Evolutionary conservation across 2,113 vertebrate genomes (phyloP).

Genomic region (Cryptotis parvus): DNA sequence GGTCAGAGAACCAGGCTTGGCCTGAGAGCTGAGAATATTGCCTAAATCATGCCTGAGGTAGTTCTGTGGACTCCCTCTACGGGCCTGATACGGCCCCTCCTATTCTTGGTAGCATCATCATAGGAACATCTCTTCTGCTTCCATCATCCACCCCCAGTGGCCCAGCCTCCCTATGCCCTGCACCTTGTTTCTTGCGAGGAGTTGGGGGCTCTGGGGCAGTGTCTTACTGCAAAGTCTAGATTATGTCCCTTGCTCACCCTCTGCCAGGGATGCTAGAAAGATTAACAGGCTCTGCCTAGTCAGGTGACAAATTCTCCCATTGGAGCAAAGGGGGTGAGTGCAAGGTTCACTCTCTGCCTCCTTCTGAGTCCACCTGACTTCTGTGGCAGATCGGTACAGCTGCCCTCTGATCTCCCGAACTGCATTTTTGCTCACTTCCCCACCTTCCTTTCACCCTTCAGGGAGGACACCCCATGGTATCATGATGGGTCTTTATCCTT

Average conservation of each 20-base stretch:
- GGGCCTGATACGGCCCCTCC: too few relatives aligned
- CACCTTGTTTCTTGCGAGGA: background rate
- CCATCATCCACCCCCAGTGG: background rate
- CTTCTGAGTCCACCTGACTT: background rate
- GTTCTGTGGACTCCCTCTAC: too few relatives aligned
- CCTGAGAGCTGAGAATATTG: background rate
- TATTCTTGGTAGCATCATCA: too few relatives aligned
- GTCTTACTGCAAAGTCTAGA: background rate
- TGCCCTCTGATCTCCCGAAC: background rate
- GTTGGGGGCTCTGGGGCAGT: background rate
- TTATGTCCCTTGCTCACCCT: background rate
- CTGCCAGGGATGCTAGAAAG: background rate
- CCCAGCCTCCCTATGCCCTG: too few relatives aligned
- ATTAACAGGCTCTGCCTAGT: background rate
- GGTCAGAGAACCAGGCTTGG: background rate
- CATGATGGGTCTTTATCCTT: too few relatives aligned
- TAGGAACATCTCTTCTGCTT: too few relatives aligned
- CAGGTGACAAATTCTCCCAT: background rate
- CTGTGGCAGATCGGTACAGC: too few relatives aligned
- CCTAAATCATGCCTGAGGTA: background rate
- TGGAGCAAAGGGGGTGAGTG: background rate
- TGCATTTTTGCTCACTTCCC: background rate
- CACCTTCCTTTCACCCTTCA: background rate
- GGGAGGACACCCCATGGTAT: too few relatives aligned
- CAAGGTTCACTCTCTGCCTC: too few relatives aligned